Conservation (phyloP, 1,140 invertebrate species). For the Formica selysi region DNA sequence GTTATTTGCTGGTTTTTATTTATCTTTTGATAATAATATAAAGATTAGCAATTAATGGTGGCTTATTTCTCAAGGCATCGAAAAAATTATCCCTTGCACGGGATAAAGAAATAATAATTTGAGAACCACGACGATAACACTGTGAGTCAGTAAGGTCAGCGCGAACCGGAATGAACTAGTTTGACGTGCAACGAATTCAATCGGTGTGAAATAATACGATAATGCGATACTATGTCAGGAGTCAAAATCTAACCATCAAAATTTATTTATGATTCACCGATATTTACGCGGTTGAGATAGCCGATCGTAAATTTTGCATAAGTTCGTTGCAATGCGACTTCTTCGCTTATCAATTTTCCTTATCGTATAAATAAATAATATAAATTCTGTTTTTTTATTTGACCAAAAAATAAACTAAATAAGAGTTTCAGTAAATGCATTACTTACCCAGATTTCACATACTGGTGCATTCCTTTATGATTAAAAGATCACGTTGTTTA, state of each 20-base stretch:
- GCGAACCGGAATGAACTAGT: conserved; percentile 73
- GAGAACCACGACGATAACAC: conserved; percentile 72
- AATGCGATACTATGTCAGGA: conserved; percentile 38
- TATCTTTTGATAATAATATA: not conserved
- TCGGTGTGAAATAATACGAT: conserved; percentile 24
- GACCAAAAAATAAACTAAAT: not conserved
- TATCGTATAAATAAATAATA: not conserved
- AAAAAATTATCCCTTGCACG: not conserved
- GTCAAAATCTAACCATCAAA: not conserved
- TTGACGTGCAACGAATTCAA: conserved; percentile 61
- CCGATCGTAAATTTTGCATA: not conserved
- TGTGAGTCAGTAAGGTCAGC: conserved; percentile 72
- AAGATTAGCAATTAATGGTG: conserved; percentile 21
- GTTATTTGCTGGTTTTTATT: not conserved
- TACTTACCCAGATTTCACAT: conserved; percentile 74
- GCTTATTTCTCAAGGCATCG: not conserved
- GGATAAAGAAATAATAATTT: conserved; percentile 49
- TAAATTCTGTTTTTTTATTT: not conserved
- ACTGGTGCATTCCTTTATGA: conserved; percentile 70
- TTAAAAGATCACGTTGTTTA: conserved; percentile 3
- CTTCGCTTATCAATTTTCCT: not conserved
- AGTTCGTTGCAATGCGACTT: not conserved
- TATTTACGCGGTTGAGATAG: not conserved
- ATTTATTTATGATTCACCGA: conserved; percentile 14
- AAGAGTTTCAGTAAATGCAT: not conserved